Evolutionary conservation across 2,888 invertebrate genomes (phyloP).

Genomic region (Lithosia quadra): DNA sequence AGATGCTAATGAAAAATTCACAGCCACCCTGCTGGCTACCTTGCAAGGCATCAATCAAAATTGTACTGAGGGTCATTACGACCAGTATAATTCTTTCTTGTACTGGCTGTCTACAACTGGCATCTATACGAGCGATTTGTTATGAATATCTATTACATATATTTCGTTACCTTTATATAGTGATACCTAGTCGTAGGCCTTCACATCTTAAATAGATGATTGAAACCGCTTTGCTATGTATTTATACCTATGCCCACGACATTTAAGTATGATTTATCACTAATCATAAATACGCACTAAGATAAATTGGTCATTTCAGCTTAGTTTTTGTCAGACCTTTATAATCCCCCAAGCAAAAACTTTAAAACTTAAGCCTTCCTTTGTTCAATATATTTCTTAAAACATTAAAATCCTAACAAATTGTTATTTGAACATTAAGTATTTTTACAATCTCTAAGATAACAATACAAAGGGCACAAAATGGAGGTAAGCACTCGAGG

Average conservation of each 20-base stretch:
- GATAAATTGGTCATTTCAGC: not conserved
- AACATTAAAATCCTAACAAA: not conserved
- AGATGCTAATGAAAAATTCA: conserved; percentile 54
- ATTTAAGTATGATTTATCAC: too few species aligned
- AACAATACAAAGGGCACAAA: not conserved
- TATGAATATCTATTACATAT: not conserved
- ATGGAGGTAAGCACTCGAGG: not conserved
- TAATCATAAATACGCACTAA: too few species aligned
- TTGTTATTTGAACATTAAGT: not conserved
- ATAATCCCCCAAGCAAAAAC: too few species aligned
- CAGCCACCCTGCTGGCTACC: conserved; percentile 46
- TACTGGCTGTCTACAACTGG: conserved; percentile 45
- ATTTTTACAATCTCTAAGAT: not conserved
- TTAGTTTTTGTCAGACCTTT: not conserved
- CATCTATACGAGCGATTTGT: conserved; percentile 27
- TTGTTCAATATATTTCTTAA: not conserved
- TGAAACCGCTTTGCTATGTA: too few species aligned
- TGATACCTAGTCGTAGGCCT: too few species aligned
- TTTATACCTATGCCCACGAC: too few species aligned
- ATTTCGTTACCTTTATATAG: too few species aligned
- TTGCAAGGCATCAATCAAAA: conserved; percentile 45
- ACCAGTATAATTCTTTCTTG: conserved; percentile 44
- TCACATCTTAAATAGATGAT: too few species aligned
- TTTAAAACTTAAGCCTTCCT: not conserved
- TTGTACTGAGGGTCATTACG: conserved; percentile 45